Conservation (phyloP, 1,140 invertebrate genomes). For the Cydia fagiglandana region DNA sequence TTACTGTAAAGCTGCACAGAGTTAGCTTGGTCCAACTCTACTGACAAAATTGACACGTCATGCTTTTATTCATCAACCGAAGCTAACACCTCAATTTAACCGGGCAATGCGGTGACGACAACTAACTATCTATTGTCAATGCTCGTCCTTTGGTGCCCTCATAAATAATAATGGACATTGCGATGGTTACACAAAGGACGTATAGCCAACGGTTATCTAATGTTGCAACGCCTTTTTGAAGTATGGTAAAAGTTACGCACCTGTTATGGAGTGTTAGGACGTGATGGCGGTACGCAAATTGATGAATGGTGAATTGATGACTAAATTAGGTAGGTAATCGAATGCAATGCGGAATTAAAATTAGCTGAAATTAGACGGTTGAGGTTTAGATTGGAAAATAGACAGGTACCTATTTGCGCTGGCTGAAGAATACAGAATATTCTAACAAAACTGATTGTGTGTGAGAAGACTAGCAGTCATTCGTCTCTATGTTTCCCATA, state of each 20-base stretch:
- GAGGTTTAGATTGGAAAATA: neutral
- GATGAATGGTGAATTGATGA: neutral
- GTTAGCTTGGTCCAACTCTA: too few species aligned
- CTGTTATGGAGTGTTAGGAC: constrained; percentile 5
- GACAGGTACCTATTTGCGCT: too few species aligned
- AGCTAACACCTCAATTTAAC: neutral
- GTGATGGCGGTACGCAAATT: constrained; percentile 27
- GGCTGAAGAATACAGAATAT: too few species aligned
- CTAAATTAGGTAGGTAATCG: neutral
- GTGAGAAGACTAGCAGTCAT: too few species aligned
- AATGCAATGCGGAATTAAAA: neutral
- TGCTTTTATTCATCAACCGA: neutral
- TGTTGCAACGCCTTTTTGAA: neutral
- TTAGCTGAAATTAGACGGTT: neutral
- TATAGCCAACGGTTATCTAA: neutral
- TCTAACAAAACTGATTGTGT: too few species aligned
- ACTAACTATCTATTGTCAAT: constrained; percentile 16
- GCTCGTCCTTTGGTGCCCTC: constrained; percentile 6
- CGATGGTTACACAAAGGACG: neutral
- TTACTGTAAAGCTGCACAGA: too few species aligned
- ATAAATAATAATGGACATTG: constrained; percentile 26
- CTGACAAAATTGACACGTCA: neutral
- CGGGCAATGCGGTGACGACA: neutral
- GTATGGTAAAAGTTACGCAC: neutral
- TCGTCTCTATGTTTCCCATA: too few species aligned